Evolutionary conservation across 1,140 invertebrate genomes (phyloP).

Genomic region (Araneus ventricosus): DNA sequence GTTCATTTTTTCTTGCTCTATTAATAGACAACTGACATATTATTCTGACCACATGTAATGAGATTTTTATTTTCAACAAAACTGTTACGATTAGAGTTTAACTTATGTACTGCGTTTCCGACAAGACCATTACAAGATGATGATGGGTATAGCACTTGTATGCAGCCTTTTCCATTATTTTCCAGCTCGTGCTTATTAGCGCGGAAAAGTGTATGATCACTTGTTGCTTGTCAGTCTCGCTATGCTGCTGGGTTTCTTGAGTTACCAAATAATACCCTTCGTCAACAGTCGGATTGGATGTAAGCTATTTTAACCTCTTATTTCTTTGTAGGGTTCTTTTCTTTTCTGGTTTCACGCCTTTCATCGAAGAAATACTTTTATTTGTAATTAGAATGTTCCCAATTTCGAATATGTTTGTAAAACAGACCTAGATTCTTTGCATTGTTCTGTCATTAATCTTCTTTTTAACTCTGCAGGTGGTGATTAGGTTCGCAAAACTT

Average conservation of each 20-base stretch:
- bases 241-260: not conserved
- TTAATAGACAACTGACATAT: not conserved
- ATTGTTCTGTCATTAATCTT: no score
- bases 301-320: not conserved
- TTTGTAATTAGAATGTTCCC: not conserved
- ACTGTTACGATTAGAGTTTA: no score
- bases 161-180: not conserved
- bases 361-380: not conserved
- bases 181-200: not conserved
- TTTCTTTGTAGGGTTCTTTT: not conserved
- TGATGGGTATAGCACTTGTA: not conserved
- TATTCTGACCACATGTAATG: not conserved
- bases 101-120: no score
- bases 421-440: not conserved
- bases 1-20: not conserved
- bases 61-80: not conserved
- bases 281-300: not conserved
- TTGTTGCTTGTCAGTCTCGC: not conserved
- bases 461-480: no score
- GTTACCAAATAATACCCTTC: not conserved
- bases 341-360: not conserved
- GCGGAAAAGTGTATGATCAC: not conserved
- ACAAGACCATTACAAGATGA: not conserved
- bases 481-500: no score
- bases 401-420: not conserved